Percentiles rank a stretch among this genome's conserved stretches.
Conservation (phyloP, 2,888 invertebrate genomes). For the Unio delphinus region DNA sequence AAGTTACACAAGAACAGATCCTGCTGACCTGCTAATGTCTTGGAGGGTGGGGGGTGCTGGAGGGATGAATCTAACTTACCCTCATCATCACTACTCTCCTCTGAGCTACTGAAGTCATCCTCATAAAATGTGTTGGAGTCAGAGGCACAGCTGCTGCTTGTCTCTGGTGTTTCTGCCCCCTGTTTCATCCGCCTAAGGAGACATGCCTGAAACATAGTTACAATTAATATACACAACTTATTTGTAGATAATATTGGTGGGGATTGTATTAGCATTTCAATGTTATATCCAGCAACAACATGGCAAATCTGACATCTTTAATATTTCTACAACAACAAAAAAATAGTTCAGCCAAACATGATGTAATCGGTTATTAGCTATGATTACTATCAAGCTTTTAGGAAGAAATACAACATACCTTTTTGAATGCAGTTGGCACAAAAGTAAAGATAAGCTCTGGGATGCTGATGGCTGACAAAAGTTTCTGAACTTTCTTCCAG, state of each 20-base stretch:
- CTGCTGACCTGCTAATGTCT: too few species aligned
- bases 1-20: too few species aligned
- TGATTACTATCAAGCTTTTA: neutral
- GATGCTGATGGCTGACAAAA: constrained; percentile 81
- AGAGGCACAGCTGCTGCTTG: constrained; percentile 86
- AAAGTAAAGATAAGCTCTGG: constrained; percentile 89
- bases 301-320: neutral
- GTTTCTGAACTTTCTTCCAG: constrained; percentile 78
- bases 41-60: too few species aligned
- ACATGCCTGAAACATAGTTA: constrained; percentile 46
- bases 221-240: neutral
- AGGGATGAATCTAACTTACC: constrained; percentile 73
- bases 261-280: neutral
- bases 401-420: constrained; percentile 73
- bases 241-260: neutral
- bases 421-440: constrained; percentile 91
- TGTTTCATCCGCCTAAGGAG: constrained; percentile 69
- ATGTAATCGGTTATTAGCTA: too few species aligned
- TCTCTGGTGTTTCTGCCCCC: constrained; percentile 71
- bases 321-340: too few species aligned
- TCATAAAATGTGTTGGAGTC: constrained; percentile 97
- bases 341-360: too few species aligned
- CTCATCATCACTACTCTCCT: constrained; percentile 88
- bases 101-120: constrained; percentile 90
- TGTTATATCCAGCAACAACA: neutral